Evolutionary conservation across 2,888 invertebrate species (phyloP).

Genomic region (Leucophenga maculata): DNA sequence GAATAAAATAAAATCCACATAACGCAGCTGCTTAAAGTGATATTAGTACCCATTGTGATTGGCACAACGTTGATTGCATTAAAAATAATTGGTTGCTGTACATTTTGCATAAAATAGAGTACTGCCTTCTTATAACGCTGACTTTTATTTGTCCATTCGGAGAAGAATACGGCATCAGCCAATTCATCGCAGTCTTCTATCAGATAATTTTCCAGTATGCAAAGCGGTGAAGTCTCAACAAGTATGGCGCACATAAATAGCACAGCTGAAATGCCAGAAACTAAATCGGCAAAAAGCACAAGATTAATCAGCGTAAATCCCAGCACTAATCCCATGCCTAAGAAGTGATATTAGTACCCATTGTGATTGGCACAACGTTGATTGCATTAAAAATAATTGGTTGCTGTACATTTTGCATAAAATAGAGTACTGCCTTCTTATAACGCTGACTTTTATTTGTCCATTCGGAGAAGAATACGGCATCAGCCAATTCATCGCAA

Average conservation of each 20-base stretch:
- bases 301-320: slow-evolving; percentile 42
- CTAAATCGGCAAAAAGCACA: slow-evolving; percentile 31
- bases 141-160: slow-evolving; percentile 40
- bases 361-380: slow-evolving; percentile 38
- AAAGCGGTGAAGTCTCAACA: slow-evolving; percentile 41
- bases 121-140: slow-evolving; percentile 38
- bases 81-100: slow-evolving; percentile 40
- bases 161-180: slow-evolving; percentile 41
- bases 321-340: slow-evolving; percentile 39
- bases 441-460: slow-evolving; percentile 36
- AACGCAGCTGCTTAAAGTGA: slow-evolving; percentile 34
- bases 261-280: slow-evolving; percentile 34
- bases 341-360: slow-evolving; percentile 44
- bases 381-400: slow-evolving; percentile 33
- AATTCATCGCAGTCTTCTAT: slow-evolving; percentile 40
- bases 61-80: slow-evolving; percentile 43
- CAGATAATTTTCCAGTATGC: slow-evolving; percentile 41
- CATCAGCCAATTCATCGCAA: slow-evolving; percentile 37
- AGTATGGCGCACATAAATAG: slow-evolving; percentile 34
- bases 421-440: slow-evolving; percentile 36
- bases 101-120: slow-evolving; percentile 40
- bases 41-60: slow-evolving; percentile 42
- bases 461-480: slow-evolving; percentile 46
- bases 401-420: slow-evolving; percentile 42
- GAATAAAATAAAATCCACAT: not conserved